A percentile compares a stretch with the other conserved stretches of the same genome.
These are phyloP conservation scores for Rhinatrema bivittatum DNA, from an alignment of 2,797 vertebrate species.

Conservation along the genomic window DNA sequence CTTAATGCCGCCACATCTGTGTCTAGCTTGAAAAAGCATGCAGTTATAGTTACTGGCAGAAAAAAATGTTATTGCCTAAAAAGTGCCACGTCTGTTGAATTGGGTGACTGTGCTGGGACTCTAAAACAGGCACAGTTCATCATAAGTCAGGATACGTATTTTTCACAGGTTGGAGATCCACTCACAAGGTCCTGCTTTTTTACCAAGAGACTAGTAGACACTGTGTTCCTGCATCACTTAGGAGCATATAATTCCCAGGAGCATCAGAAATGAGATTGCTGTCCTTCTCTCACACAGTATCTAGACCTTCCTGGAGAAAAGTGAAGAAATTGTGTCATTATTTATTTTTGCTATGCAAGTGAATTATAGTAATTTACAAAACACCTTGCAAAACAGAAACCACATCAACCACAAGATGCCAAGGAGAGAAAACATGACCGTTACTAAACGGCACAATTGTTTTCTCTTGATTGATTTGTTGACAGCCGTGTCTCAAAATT, in stretches of 20 bases:
- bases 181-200: constrained; percentile 12
- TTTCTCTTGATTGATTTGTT: constrained; percentile 13
- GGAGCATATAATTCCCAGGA: constrained; percentile 24
- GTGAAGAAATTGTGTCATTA: constrained; percentile 17
- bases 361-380: constrained; percentile 27
- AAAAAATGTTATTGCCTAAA: constrained; percentile 17
- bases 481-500: not conserved
- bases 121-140: too few species aligned
- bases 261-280: constrained; percentile 36
- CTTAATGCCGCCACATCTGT: constrained; percentile 17
- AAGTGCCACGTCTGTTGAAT: constrained; percentile 24
- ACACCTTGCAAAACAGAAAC: constrained; percentile 19
- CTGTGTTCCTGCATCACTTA: constrained; percentile 19
- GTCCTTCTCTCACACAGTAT: constrained; percentile 15
- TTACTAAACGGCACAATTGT: not conserved
- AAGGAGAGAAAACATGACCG: constrained; percentile 1
- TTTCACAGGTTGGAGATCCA: constrained; percentile 12
- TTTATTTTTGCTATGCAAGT: constrained; percentile 26
- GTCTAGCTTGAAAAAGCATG: constrained; percentile 9
- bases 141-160: constrained; percentile 20
- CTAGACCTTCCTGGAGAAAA: constrained; percentile 22
- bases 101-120: constrained; percentile 9
- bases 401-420: constrained; percentile 6
- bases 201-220: constrained; percentile 15
- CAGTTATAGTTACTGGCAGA: constrained; percentile 7